phyloP scores from a whole-genome alignment of 2,797 vertebrate genomes.

The Todus mexicanus region DNA sequence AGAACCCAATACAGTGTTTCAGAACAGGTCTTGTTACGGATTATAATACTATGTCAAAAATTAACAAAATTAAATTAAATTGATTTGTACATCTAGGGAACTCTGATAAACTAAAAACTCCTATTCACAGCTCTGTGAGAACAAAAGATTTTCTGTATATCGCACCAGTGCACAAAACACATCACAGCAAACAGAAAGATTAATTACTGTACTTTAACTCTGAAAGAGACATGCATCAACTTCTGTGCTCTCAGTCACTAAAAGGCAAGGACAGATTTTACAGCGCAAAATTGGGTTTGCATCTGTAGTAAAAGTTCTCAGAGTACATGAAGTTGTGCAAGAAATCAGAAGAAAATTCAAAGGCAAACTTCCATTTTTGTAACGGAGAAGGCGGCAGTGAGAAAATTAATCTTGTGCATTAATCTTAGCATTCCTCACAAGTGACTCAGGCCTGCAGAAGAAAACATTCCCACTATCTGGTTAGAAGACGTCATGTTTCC shows the following conservation, averaged over 20 bases:
- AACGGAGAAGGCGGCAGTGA: neutral
- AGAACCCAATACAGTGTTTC: neutral
- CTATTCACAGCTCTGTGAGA: neutral
- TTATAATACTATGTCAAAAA: neutral
- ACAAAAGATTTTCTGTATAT: neutral
- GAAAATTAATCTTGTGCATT: slow-evolving; percentile 62
- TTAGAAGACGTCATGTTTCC: slow-evolving; percentile 58
- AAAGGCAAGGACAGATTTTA: neutral
- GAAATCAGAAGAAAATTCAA: neutral
- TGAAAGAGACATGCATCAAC: neutral
- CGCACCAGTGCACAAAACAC: neutral
- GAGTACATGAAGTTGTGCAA: neutral
- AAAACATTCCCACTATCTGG: slow-evolving; percentile 67
- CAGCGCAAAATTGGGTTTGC: neutral
- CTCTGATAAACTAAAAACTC: neutral
- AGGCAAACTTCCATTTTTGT: slow-evolving; percentile 21
- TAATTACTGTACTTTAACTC: neutral
- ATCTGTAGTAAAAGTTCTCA: neutral
- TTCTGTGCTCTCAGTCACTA: neutral
- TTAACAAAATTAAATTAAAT: neutral
- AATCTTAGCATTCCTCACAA: slow-evolving; percentile 66
- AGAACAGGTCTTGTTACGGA: neutral
- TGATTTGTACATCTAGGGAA: neutral
- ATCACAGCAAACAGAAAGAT: neutral
- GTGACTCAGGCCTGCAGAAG: slow-evolving; percentile 58